A percentile compares a stretch with the other conserved stretches of the same genome.
phyloP scores from a whole-genome alignment of 1,140 invertebrate species.

The Cyclargus thomasi region DNA sequence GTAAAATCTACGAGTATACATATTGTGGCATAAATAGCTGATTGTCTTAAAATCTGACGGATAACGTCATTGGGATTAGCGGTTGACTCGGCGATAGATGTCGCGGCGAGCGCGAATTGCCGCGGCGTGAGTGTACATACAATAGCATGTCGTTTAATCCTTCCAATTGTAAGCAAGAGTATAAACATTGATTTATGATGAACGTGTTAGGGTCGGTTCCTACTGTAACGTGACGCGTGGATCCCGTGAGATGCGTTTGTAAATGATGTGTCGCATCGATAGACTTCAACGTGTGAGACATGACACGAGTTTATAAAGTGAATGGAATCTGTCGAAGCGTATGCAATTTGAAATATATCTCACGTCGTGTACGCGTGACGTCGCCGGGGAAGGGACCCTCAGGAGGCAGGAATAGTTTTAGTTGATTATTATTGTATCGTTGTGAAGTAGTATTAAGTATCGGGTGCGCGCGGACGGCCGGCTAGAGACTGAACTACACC shows the following conservation, averaged over 20 bases:
- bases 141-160: constrained; percentile 61
- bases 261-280: too few species aligned
- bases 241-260: too few species aligned
- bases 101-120: background rate
- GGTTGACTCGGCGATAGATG: background rate
- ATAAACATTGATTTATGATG: constrained; percentile 50
- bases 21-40: too few species aligned
- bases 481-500: constrained; percentile 71
- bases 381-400: too few species aligned
- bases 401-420: constrained; percentile 66
- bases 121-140: constrained; percentile 46
- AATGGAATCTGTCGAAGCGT: too few species aligned
- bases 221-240: too few species aligned
- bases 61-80: background rate
- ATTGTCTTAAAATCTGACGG: too few species aligned
- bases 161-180: constrained; percentile 59
- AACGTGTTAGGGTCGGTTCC: constrained; percentile 33
- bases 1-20: too few species aligned
- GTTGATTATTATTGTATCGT: constrained; percentile 65
- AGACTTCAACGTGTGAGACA: too few species aligned
- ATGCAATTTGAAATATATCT: too few species aligned
- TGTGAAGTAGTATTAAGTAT: constrained; percentile 62
- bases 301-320: too few species aligned
- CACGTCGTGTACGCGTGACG: too few species aligned
- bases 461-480: constrained; percentile 49